Base-by-base conservation (phyloP, 2,797 vertebrate genomes). In the Linurgus olivaceus region DNA sequence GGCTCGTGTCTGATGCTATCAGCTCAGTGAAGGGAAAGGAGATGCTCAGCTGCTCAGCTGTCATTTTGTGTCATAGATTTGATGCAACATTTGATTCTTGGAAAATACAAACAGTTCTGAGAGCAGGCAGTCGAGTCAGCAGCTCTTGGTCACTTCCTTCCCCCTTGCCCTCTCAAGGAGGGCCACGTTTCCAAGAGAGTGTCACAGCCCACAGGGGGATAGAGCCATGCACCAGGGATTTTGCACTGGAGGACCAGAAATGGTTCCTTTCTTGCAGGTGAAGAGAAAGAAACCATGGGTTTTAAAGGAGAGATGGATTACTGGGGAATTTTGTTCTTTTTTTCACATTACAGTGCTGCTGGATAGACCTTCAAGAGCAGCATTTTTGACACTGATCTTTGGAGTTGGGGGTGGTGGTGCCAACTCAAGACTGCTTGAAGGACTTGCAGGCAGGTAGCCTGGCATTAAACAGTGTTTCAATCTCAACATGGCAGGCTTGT, bases 211-310 rank as follows among this genome's bases (percentile, higher is more conserved):
- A 0, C 24, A 23, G 21, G 31, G 24, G 21, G 8, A 7, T 24
- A 54, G 28, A 77, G 47, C 20, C 38, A 10, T 0, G 0, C 33
- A 9, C 3, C 0, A 0, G 17, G 35, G 10, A 28, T 40, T 75
- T 44, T 59, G n/a, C 7, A 0, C 5, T 85, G 40, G n/a, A 48
- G 35, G 33, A 72, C 14, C 20, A 88, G 66, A 52, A 58, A 10
- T 4, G 2, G 35, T 72, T 71, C 26, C 3, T 13, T 51, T 77
- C 58, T 29, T 63, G 14, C 7, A 59, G 17, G 25, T 33, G 33
- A 61, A 89, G 25, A 15, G 31, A 66, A 79, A 40, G 13, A 58
- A 62, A 8, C 18, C 2, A 6, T 14, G 20, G 10, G 8, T n/a
- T 68, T 80, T 28, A 71, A 76, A 59, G 31, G 37, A 52, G 4